A percentile compares a stretch with the other conserved stretches of the same genome.
Evolutionary conservation across 2,888 invertebrate genomes (phyloP).

Genomic region (Callosobruchus maculatus): DNA sequence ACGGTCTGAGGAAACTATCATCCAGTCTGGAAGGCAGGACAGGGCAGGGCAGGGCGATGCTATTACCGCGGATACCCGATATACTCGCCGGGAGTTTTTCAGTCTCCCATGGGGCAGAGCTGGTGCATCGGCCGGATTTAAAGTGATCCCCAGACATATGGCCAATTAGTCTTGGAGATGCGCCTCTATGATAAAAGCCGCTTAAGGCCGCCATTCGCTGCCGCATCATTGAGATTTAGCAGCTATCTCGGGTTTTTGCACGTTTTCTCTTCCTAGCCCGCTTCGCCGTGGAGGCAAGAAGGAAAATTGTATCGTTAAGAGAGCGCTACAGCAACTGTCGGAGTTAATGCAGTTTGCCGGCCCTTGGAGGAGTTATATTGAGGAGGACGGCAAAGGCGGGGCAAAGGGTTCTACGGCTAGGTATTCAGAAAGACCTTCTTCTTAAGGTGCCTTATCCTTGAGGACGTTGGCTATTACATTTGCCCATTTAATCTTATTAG

Average conservation of each 20-base stretch:
- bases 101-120: neutral
- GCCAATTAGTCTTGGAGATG: conserved; percentile 30
- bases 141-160: conserved; percentile 34
- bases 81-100: neutral
- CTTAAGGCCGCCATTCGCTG: conserved; percentile 3
- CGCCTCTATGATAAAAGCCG: conserved; percentile 3
- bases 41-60: too few species aligned
- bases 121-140: conserved; percentile 28
- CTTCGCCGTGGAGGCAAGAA: neutral
- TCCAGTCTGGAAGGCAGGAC: conserved; percentile 12
- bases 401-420: too few species aligned
- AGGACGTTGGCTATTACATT: too few species aligned
- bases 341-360: neutral
- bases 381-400: neutral
- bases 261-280: neutral
- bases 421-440: too few species aligned
- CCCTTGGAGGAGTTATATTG: neutral
- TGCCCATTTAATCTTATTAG: too few species aligned
- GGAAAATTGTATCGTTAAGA: neutral
- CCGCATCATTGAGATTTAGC: conserved; percentile 1
- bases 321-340: neutral
- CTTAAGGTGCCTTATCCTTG: too few species aligned
- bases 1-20: neutral
- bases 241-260: neutral
- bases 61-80: conserved; percentile 24